These are phyloP conservation scores for Athene cunicularia DNA, from an alignment of 2,113 vertebrate species.

Conservation along the genomic window DNA sequence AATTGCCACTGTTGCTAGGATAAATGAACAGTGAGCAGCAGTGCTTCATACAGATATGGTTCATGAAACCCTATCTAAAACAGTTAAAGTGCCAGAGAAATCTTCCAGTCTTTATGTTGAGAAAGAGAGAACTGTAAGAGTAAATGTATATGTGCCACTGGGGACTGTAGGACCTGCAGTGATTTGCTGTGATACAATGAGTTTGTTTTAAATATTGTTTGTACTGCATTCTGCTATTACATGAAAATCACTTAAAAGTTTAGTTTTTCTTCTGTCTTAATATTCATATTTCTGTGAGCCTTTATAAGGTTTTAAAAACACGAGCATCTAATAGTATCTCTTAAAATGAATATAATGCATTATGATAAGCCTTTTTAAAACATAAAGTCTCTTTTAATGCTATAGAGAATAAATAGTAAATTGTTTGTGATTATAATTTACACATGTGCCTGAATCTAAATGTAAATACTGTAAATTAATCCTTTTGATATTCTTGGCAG, in stretches of 20 bases:
- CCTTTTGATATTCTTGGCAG: not conserved
- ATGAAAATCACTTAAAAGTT: not conserved
- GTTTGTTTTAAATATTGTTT: not conserved
- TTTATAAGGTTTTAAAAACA: not conserved
- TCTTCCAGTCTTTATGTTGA: not conserved
- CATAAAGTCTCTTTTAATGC: not conserved
- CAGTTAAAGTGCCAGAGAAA: not conserved
- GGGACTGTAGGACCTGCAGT: not conserved
- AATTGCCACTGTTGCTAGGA: not conserved
- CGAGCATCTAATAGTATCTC: not conserved
- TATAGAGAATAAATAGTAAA: not conserved
- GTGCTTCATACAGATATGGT: not conserved
- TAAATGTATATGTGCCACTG: no score
- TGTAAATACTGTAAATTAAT: not conserved
- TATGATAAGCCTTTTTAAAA: not conserved
- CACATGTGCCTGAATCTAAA: not conserved
- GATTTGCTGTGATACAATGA: not conserved
- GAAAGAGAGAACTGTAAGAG: not conserved
- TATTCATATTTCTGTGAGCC: not conserved
- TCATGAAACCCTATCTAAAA: not conserved
- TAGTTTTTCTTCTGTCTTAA: not conserved
- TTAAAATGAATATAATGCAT: not conserved
- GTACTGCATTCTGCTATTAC: not conserved
- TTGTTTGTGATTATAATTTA: not conserved
- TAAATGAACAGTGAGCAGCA: not conserved